phyloP scores from a whole-genome alignment of 2,888 invertebrate genomes.

The Euzetes globulus region DNA sequence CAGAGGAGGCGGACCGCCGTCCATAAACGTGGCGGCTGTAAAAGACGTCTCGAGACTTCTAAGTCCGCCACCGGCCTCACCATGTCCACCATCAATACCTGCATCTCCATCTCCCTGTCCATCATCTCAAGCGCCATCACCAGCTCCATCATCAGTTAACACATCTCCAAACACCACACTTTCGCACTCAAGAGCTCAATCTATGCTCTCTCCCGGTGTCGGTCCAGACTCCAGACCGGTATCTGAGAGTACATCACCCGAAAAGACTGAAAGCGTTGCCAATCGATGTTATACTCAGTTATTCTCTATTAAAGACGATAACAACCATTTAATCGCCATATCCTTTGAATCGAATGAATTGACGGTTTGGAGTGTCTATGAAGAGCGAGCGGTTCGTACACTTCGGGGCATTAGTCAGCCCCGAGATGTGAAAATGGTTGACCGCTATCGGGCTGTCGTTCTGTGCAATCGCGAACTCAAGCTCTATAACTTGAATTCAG shows the following conservation, averaged over 20 bases:
- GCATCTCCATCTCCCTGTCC: slow-evolving; percentile 26
- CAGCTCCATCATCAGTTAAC: slow-evolving; percentile 23
- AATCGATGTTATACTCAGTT: slow-evolving; percentile 29
- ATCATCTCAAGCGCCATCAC: slow-evolving; percentile 29
- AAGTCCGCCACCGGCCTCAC: background rate
- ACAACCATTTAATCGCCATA: slow-evolving; percentile 66
- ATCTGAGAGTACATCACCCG: slow-evolving; percentile 50
- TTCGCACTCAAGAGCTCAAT: no score
- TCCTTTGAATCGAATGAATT: slow-evolving; percentile 68
- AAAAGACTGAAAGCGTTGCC: slow-evolving; percentile 38
- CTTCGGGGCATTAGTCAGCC: slow-evolving; percentile 66
- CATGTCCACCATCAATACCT: slow-evolving; percentile 4
- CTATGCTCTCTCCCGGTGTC: background rate
- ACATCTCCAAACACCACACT: background rate
- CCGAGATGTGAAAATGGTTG: slow-evolving; percentile 67
- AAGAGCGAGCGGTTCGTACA: slow-evolving; percentile 58
- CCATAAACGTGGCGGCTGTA: background rate
- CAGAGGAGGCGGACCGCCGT: background rate
- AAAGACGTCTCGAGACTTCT: background rate
- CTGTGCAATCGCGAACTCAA: slow-evolving; percentile 71
- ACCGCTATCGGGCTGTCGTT: slow-evolving; percentile 61
- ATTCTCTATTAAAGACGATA: slow-evolving; percentile 25
- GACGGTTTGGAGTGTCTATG: slow-evolving; percentile 69
- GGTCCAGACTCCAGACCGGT: slow-evolving; percentile 46
- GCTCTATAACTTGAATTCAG: slow-evolving; percentile 70